These are phyloP conservation scores for Morone saxatilis DNA, from an alignment of 2,113 vertebrate species.

Conservation along the genomic window DNA sequence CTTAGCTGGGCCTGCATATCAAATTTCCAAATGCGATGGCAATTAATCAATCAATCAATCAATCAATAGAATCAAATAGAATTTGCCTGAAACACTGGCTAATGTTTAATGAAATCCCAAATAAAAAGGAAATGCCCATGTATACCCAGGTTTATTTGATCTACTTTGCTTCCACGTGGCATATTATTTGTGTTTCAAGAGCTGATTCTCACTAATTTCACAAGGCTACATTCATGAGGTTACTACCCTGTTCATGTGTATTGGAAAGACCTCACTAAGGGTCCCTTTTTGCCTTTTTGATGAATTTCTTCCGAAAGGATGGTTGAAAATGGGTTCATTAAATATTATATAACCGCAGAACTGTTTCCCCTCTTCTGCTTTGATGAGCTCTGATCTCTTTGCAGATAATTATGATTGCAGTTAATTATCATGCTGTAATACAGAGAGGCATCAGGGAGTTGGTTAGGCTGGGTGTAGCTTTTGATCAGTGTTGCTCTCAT, in stretches of 20 bases:
- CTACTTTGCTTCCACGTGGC: not conserved
- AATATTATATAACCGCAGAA: conserved; percentile 38
- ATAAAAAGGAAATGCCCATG: not conserved
- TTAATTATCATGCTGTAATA: conserved; percentile 38
- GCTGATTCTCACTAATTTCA: not conserved
- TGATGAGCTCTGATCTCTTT: conserved; percentile 41
- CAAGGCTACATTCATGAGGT: not conserved
- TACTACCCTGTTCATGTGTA: not conserved
- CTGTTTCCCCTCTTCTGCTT: conserved; percentile 14
- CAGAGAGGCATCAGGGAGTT: conserved; percentile 41
- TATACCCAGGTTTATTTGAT: not conserved
- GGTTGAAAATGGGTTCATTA: not conserved
- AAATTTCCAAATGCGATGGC: not conserved
- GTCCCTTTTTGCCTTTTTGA: no score
- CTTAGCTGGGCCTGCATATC: not conserved
- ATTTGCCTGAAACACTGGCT: not conserved
- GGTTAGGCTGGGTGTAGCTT: conserved; percentile 19
- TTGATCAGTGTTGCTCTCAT: not conserved
- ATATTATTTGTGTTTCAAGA: not conserved
- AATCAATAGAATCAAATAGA: no score
- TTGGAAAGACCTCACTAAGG: not conserved
- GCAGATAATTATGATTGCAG: conserved; percentile 55
- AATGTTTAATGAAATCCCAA: not conserved
- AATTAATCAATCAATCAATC: no score
- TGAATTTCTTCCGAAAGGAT: not conserved